A percentile compares a stretch with the other conserved stretches of the same genome.
Evolutionary conservation across 2,888 invertebrate species (phyloP).

Genomic region (Anticlea derivata): DNA sequence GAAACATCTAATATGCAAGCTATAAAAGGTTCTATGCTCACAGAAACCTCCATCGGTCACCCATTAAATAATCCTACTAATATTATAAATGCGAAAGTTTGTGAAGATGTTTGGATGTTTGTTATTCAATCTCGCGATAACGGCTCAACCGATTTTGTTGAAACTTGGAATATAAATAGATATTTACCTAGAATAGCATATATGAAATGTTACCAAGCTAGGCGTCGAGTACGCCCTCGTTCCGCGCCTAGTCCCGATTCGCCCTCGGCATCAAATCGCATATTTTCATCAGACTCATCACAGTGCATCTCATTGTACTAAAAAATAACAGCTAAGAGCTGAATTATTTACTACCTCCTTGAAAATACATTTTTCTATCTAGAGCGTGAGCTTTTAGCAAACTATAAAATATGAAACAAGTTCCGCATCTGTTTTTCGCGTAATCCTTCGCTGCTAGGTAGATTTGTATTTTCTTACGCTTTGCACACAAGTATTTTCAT

Average conservation of each 20-base stretch:
- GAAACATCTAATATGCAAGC: too few relatives aligned
- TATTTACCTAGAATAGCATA: too few relatives aligned
- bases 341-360: constrained; percentile 1
- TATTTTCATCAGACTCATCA: constrained; percentile 45
- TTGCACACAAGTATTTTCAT: constrained; percentile 1
- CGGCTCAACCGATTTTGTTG: too few relatives aligned
- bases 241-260: constrained; percentile 24
- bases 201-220: neutral
- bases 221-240: neutral
- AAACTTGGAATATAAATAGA: too few relatives aligned
- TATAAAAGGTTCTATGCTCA: too few relatives aligned
- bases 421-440: constrained; percentile 1
- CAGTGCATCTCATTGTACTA: too few relatives aligned
- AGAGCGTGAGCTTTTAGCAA: constrained; percentile 4
- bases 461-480: too few relatives aligned
- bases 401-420: constrained; percentile 16
- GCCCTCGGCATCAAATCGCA: constrained; percentile 53
- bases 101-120: too few relatives aligned
- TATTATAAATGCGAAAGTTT: too few relatives aligned
- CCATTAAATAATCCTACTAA: too few relatives aligned
- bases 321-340: neutral
- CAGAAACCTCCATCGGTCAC: too few relatives aligned
- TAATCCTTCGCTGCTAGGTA: neutral
- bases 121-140: too few relatives aligned
- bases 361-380: neutral